Base-by-base conservation (phyloP, 64 coral and sea anemone species). In the Actinia equina region DNA sequence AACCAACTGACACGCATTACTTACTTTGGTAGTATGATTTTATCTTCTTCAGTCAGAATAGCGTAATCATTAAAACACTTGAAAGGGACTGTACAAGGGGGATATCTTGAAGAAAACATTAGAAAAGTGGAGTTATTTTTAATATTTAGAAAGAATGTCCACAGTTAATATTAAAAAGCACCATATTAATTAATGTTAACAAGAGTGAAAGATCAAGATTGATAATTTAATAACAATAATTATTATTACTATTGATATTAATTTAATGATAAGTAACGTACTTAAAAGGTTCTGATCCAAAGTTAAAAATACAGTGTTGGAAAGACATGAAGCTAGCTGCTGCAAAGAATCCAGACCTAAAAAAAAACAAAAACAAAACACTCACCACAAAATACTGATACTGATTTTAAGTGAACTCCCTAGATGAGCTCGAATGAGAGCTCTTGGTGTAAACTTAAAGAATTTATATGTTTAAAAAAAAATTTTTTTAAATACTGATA, bases 311-410 rank as follows among this genome's bases (percentile, higher is more conserved):
- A 70, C 97, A 99, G 52, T 99, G 97, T 19, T 99, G 97, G 92
- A 95, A 99, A 12, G 97, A 99, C 97, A 99, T 99, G 77, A 99
- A 99, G 71, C 97, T 99, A 45, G 97, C 97, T 23, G 93, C 97
- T 63, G 97, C 93, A 62, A 99, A 99, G 86, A 99, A 99, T 49
- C 93, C 97, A 52, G 92, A 78, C 44, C 93, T 92, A 18, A 25
- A 74, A 71, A 41, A 41, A 14, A 15, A 74, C 30, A 37, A 37
- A 37, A 37, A 37, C 30, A 37, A 37, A 37, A 37, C 30, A 23
- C 7, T 49, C 63, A 69, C 0, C 9, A 69, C 18, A 69, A 22
- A 22, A 25, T 69, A 69, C 3, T 27, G 63, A 9, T 69, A 60
- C n/a, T 8, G 22, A 69, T 37, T 37, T 37, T 37, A 37, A 37